A percentile compares a stretch with the other conserved stretches of the same genome.
Evolutionary conservation across 2,888 invertebrate genomes (phyloP).

Genomic region (Ornithoptera priamus): DNA sequence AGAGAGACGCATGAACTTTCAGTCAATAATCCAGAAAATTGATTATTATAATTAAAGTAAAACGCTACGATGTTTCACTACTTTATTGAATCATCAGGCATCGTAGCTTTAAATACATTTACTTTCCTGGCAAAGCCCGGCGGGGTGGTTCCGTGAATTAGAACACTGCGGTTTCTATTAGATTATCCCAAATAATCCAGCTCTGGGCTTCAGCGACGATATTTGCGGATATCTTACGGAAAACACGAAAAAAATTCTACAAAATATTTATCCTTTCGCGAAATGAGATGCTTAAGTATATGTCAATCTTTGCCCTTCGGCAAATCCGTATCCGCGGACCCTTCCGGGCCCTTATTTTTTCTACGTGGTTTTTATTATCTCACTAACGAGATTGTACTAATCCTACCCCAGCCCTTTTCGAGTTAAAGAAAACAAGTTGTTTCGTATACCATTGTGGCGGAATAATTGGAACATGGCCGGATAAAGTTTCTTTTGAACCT

Average conservation of each 20-base stretch:
- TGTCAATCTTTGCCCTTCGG: constrained; percentile 5
- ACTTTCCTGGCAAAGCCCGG: background rate
- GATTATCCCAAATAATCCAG: constrained; percentile 10
- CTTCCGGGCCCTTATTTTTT: constrained; percentile 16
- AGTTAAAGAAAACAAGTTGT: constrained; percentile 14
- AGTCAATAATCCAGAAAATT: too few species aligned
- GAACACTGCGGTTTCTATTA: constrained; percentile 6
- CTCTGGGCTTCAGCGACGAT: background rate
- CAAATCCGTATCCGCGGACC: constrained; percentile 2
- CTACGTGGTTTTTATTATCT: constrained; percentile 5
- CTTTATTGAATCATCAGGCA: background rate
- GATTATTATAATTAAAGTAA: background rate
- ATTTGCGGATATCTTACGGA: background rate
- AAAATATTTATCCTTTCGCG: background rate
- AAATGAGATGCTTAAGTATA: constrained; percentile 5
- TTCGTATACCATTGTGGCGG: constrained; percentile 9
- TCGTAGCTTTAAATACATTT: constrained; percentile 3
- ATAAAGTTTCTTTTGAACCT: background rate
- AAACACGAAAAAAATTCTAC: background rate
- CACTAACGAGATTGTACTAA: constrained; percentile 24
- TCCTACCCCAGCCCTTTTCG: constrained; percentile 1
- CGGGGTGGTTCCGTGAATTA: background rate
- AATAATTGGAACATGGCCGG: constrained; percentile 9
- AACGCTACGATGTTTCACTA: background rate
- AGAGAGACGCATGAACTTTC: too few species aligned